Evolutionary conservation across 2,797 vertebrate genomes (phyloP), one percentile per base, ranked within the genome.

Genomic region (Gambusia yucatana): DNA sequence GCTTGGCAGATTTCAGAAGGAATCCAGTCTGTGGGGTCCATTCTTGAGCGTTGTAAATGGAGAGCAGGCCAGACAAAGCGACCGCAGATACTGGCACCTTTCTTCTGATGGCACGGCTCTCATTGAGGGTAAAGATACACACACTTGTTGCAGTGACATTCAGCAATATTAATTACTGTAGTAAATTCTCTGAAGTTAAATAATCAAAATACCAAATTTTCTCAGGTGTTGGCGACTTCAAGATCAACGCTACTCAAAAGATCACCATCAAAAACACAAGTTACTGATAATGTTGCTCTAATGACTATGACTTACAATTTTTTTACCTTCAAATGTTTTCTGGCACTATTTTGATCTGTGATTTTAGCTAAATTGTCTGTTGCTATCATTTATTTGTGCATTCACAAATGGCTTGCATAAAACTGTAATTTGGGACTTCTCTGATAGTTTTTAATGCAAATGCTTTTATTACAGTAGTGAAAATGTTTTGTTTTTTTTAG

Each of bases 31-130:
- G 25, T 97, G 97, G 77, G 98, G 98, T 36, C 96, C 96, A 5
- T 97, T 94, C 84, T 89, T 99, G 77, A 97, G 92, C 4, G 74
- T 75, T 0, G 96, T 99, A 84, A 96, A 97, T 76, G 96, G 96
- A 36, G 95, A 97, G 81, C 92, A 91, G 76, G 95, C 94, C 0
- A 93, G 90, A 44, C 93, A 93, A 81, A 93, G 80, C 0, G 95
- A 97, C 72, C 92, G 91, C 57, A 95, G 95, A 82, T 98, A 97
- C 88, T 99, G 98, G 98, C 95, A 96, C 46, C 90, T 98, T 22
- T 92, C 97, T 50, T 93, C 92, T 2, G 93, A 96, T 6, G 85
- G 88, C 78, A 88, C 16, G 1, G 78, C 86, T n/a, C 92, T 98
- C 79, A 89, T 28, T 81, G 72, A 94, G 90, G 96, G 97, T 97